Evolutionary conservation across 2,113 vertebrate genomes (phyloP).

Genomic region (Patagioenas fasciata): DNA sequence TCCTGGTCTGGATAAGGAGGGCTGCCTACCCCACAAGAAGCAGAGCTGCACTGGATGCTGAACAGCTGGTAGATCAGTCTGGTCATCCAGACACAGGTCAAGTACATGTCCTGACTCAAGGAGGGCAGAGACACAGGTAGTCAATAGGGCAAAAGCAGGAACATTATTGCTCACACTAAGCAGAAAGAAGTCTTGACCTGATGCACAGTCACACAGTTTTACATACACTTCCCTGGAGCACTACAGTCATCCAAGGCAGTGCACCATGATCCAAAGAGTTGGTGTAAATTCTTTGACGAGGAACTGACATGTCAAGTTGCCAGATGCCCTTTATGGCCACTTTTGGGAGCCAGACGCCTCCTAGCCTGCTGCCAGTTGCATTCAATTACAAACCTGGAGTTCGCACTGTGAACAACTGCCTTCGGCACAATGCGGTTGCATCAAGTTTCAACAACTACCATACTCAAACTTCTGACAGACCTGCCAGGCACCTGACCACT

Average conservation of each 20-base stretch:
- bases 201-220: not conserved
- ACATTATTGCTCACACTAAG: fast-evolving
- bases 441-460: not conserved
- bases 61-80: not conserved
- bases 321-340: not conserved
- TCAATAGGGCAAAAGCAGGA: not conserved
- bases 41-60: not conserved
- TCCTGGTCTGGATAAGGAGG: not conserved
- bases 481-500: not conserved
- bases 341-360: not conserved
- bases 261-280: not conserved
- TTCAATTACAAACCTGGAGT: not conserved
- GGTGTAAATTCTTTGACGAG: fast-evolving
- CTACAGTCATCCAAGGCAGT: not conserved
- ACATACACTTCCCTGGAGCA: fast-evolving
- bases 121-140: not conserved
- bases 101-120: too few relatives aligned
- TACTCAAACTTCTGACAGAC: not conserved
- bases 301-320: not conserved
- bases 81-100: fast-evolving
- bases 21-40: not conserved
- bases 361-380: not conserved
- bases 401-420: not conserved
- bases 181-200: not conserved
- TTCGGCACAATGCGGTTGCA: not conserved